Conservation (phyloP, 2,797 vertebrate genomes). For the Macropodus opercularis region DNA sequence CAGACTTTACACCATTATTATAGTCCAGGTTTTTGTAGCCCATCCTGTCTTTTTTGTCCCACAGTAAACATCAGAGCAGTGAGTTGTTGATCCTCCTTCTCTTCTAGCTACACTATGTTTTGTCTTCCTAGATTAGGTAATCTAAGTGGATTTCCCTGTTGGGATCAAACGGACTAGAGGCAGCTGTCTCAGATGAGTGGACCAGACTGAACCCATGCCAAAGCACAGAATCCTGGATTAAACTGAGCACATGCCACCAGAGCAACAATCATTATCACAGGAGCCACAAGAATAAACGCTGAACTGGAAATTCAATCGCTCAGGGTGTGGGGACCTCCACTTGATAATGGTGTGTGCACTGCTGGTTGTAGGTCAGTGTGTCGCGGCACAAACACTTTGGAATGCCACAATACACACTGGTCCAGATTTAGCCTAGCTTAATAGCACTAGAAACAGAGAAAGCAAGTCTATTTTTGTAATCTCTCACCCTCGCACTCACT, state of each 20-base stretch:
- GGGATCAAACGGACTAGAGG: conserved; percentile 81
- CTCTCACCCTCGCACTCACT: conserved; percentile 22
- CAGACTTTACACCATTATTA: too few species aligned
- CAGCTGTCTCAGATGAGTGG: conserved; percentile 74
- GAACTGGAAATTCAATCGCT: background rate
- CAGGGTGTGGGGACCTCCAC: background rate
- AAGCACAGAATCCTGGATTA: conserved; percentile 82
- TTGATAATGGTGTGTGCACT: conserved; percentile 8
- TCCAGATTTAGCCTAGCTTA: conserved; percentile 74
- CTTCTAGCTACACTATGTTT: conserved; percentile 42
- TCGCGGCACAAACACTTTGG: conserved; percentile 11
- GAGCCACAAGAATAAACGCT: conserved; percentile 30
- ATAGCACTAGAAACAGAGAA: conserved; percentile 49
- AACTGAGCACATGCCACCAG: conserved; percentile 52
- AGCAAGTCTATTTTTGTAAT: conserved; percentile 72
- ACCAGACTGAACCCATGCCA: conserved; percentile 67
- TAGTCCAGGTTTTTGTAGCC: background rate
- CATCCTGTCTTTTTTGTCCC: background rate
- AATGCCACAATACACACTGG: conserved; percentile 60
- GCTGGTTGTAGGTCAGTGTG: conserved; percentile 66
- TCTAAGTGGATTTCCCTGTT: conserved; percentile 78
- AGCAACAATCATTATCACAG: conserved; percentile 19
- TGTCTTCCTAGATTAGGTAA: conserved; percentile 69
- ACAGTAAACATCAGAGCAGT: conserved; percentile 25
- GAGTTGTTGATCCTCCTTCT: conserved; percentile 34